These are phyloP conservation scores for Zoanthus gigantus DNA, from an alignment of 92 coral and sea anemone species.

Conservation along the genomic window DNA sequence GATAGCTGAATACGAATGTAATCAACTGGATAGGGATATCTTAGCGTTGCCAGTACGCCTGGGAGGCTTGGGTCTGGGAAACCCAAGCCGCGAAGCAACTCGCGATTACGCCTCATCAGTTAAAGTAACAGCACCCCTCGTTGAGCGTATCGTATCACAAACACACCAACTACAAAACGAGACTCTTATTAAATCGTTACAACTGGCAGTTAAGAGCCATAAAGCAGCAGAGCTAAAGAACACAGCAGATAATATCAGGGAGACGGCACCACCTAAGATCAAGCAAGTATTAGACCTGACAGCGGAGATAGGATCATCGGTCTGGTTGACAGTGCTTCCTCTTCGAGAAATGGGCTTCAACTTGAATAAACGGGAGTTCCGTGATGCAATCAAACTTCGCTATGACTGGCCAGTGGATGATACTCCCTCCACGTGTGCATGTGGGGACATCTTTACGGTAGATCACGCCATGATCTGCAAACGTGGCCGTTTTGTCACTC, in stretches of 20 bases:
- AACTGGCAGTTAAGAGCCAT: conserved; percentile 30
- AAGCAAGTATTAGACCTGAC: not conserved
- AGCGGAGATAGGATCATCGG: not conserved
- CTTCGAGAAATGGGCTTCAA: conserved; percentile 48
- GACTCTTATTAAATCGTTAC: conserved; percentile 27
- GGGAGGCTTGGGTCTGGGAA: not conserved
- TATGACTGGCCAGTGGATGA: not conserved
- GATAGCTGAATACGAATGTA: not conserved
- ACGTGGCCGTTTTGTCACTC: conserved; percentile 4
- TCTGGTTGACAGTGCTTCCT: conserved; percentile 6
- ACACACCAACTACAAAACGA: conserved; percentile 51
- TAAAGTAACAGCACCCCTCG: conserved; percentile 3
- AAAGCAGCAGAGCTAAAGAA: too few relatives aligned
- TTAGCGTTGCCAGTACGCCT: not conserved
- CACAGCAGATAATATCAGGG: not conserved
- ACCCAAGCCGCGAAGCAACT: not conserved
- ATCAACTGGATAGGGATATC: conserved; percentile 40
- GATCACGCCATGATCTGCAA: too few relatives aligned
- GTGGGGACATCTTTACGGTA: too few relatives aligned
- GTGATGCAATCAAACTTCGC: conserved; percentile 12
- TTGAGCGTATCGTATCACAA: conserved; percentile 58
- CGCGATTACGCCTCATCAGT: not conserved
- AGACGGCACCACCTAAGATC: conserved; percentile 17
- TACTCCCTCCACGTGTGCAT: not conserved
- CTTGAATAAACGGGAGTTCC: conserved; percentile 43